Base-by-base conservation (phyloP, 2,797 vertebrate species). In the Sebastes minor region DNA sequence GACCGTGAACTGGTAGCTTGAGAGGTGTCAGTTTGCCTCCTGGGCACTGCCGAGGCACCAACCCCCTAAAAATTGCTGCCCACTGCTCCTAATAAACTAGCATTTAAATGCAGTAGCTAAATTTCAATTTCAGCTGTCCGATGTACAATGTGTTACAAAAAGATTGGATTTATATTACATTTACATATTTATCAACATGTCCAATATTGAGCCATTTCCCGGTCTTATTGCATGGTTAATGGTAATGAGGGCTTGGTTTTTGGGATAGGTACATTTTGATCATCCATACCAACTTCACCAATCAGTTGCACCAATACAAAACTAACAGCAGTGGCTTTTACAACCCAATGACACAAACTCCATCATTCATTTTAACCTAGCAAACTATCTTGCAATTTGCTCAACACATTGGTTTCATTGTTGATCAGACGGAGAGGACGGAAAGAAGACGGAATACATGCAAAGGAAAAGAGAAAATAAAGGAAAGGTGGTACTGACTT, bases 381-480 rank as follows among this genome's bases (percentile, higher is more conserved):
- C 5, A 66, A 53, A 22, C 9, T 16, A 8, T 25, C 4, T 8
- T 66, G 52, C 23, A 10, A 14, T 60, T 72, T 14, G 12, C 22
- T 49, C 22, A 53, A 42, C 20, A 14, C 30, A 27, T 59, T 5
- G 28, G 20, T 38, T 53, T 27, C 1, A 55, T 63, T 22, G 16
- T 64, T 56, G 32, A 56, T 32, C 23, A 14, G 22, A 53, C 5
- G 1, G 18, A 22, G n/a, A 55, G 6, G 22, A 53, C 52, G 27
- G n/a, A 46, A 38, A 16, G 52, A 35, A 32, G 55, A 70, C 3
- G 16, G 53, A 74, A 76, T 74, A 32, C 83, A 87, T 82, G 80
- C 83, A 86, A 62, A 69, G 33, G 25, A 74, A 53, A 42, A 22
- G 2, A 16, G 49, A 64, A 14, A 78, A 16, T 22, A 11, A 74